Evolutionary conservation across 1,140 invertebrate species (phyloP).

Genomic region (Hetaerina americana): DNA sequence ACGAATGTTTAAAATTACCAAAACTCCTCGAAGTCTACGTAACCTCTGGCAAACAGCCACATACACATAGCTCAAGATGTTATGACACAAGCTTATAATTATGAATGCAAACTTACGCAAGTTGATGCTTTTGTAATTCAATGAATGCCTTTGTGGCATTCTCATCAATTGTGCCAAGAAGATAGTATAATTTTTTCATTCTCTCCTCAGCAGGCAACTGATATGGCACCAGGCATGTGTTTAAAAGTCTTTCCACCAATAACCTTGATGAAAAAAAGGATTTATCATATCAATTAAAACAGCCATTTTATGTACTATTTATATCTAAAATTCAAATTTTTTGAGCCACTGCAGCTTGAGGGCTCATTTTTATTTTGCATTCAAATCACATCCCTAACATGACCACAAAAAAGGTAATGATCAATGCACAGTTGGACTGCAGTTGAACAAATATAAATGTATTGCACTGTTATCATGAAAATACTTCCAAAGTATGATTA

Average conservation of each 20-base stretch:
- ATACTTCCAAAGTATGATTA: no score
- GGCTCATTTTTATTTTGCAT: no score
- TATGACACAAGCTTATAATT: conserved; percentile 8
- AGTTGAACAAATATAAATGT: no score
- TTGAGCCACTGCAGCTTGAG: no score
- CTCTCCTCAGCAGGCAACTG: conserved; percentile 69
- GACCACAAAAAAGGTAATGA: no score
- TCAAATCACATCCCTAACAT: no score
- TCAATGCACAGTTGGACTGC: no score
- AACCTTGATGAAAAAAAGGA: no score
- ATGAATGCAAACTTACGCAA: conserved; percentile 48
- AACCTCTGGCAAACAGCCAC: not conserved
- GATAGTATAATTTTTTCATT: conserved; percentile 89
- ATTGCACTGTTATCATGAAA: no score
- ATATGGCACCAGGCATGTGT: conserved; percentile 91
- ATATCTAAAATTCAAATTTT: no score
- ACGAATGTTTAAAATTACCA: not conserved
- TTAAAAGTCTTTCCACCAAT: conserved; percentile 85
- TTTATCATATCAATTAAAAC: no score
- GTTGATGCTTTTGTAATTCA: conserved; percentile 85
- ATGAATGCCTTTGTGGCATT: conserved; percentile 92
- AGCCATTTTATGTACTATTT: no score
- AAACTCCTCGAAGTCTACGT: not conserved
- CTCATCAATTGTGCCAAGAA: conserved; percentile 86
- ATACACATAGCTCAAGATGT: not conserved